These are phyloP conservation scores for Vidua macroura DNA, from an alignment of 2,113 vertebrate genomes.

Conservation along the genomic window DNA sequence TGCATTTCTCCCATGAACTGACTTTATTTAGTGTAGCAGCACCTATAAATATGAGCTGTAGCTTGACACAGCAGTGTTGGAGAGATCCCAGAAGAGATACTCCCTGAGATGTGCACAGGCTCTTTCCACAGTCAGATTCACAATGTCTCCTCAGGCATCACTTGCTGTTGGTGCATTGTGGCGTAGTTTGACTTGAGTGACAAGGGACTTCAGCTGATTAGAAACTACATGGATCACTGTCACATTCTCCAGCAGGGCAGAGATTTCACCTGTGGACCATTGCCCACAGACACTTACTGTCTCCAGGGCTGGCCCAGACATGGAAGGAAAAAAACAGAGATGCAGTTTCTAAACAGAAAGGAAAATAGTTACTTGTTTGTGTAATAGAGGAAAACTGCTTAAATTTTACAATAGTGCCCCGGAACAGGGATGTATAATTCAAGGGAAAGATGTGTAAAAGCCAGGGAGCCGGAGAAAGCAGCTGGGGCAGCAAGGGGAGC, in stretches of 20 bases:
- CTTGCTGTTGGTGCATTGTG: background rate
- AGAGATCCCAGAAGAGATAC: background rate
- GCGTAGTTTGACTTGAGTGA: background rate
- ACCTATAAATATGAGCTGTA: background rate
- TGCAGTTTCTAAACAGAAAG: background rate
- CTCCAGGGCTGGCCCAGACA: background rate
- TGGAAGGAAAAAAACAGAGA: rapidly evolving
- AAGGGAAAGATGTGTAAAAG: background rate
- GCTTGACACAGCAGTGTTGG: background rate
- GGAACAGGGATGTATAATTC: background rate
- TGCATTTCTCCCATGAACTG: background rate
- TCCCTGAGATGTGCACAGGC: rapidly evolving
- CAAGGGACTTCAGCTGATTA: background rate
- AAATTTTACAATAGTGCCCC: background rate
- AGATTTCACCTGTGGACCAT: background rate
- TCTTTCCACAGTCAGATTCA: background rate
- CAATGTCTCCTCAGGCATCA: background rate
- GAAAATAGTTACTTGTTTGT: background rate
- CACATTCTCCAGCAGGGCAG: background rate
- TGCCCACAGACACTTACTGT: background rate
- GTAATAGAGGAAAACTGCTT: background rate
- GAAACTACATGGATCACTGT: background rate
- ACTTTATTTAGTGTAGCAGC: rapidly evolving
- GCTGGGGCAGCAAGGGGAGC: rapidly evolving
- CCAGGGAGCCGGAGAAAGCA: background rate